Evolutionary conservation across 2,113 vertebrate species (phyloP).

Genomic region (Connochaetes taurinus): DNA sequence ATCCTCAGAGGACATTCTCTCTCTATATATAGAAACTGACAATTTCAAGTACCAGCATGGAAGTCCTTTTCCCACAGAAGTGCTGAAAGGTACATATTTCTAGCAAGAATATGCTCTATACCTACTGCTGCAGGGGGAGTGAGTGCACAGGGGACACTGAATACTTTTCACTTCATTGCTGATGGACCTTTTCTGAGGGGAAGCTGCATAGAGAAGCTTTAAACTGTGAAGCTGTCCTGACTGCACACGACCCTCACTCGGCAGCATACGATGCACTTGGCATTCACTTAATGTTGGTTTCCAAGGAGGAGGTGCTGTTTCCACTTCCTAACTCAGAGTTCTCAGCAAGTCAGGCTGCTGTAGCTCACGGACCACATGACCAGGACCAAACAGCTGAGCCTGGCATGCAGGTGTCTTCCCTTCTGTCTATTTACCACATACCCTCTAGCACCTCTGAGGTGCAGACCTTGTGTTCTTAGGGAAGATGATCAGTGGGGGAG

Average conservation of each 20-base stretch:
- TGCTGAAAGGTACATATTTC: neutral
- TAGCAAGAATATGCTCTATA: neutral
- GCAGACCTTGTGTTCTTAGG: neutral
- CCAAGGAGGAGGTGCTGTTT: neutral
- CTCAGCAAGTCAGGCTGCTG: neutral
- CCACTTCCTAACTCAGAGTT: neutral
- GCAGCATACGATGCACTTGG: neutral
- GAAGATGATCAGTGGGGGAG: rapidly evolving
- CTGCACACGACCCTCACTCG: neutral
- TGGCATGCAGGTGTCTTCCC: rapidly evolving
- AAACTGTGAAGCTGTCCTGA: slow-evolving; percentile 5
- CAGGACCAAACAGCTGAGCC: neutral
- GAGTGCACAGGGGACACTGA: neutral
- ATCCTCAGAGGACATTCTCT: neutral
- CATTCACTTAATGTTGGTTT: neutral
- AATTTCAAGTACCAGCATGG: neutral
- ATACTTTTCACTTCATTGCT: neutral
- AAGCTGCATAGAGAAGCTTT: neutral
- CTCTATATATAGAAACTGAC: no score
- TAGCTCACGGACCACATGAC: neutral
- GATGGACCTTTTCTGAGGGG: neutral
- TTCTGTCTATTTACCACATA: neutral
- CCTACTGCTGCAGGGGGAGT: neutral
- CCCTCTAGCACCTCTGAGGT: neutral
- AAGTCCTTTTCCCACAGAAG: neutral